Evolutionary conservation across 1,140 invertebrate genomes (phyloP), one percentile per base, ranked within the genome.

Genomic region (Thaumatotibia leucotreta): DNA sequence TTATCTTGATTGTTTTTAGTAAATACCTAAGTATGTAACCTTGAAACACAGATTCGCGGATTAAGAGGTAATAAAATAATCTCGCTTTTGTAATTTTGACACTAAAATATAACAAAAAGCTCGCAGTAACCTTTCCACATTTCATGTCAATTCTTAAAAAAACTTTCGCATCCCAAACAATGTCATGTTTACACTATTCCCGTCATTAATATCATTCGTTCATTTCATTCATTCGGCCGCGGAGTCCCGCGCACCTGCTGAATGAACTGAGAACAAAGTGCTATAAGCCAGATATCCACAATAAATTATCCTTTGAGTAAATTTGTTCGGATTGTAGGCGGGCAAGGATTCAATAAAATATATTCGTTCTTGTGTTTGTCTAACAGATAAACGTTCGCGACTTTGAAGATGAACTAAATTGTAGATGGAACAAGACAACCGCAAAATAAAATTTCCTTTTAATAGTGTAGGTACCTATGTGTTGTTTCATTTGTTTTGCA

Each of bases 241-340:
- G 66, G 58, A n/a, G n/a, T n/a, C n/a, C n/a, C n/a, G n/a, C 39
- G 31, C 66, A 33, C 27, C 52, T 65, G 39, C 67, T 80, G 80
- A 79, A 80, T 83, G 79, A 73, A 32, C 62, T 22, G 45, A 68
- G 64, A 69, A 64, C 61, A 50, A 50, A 63, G 64, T 68, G 52
- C 52, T 24, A 68, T 74, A 75, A 67, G 58, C 76, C 63, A 58
- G 75, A 80, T 83, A 74, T 52, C 65, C 65, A 63, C 80, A 78
- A 88, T 88, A 88, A 88, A 85, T 88, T 88, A 77, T 81, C 75
- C 74, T 80, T 84, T 86, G 76, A 84, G 64, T 65, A 61, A 84
- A 86, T 88, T 84, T 86, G 85, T 85, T 76, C 61, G 68, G 65
- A 67, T 74, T 61, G 84, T 86, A 81, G 85, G 85, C 85, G 85